Conservation (phyloP, 2,797 vertebrate species). For the Neopelma chrysocephalum region DNA sequence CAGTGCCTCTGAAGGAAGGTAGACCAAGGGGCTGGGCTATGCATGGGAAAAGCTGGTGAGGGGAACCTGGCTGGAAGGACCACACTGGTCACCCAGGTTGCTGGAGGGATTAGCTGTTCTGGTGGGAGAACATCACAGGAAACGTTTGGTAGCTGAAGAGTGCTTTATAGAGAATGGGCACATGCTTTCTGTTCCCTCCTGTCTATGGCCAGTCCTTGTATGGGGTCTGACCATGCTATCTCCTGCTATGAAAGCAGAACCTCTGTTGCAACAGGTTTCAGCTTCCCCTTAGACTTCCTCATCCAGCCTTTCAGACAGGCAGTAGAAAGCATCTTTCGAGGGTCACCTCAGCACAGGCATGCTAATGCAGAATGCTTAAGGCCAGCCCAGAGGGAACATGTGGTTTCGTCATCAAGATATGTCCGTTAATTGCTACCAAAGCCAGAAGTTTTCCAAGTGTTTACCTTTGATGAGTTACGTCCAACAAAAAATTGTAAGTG, state of each 20-base stretch:
- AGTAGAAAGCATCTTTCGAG: not conserved
- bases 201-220: not conserved
- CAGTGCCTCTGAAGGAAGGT: not conserved
- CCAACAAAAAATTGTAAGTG: not conserved
- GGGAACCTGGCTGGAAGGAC: not conserved
- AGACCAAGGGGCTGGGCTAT: accelerated
- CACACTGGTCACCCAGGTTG: not conserved
- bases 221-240: not conserved
- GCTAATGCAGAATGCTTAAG: not conserved
- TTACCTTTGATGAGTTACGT: slow-evolving; percentile 19
- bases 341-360: not conserved
- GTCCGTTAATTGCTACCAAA: not conserved
- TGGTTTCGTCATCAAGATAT: not conserved
- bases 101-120: not conserved
- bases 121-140: not conserved
- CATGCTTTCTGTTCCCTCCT: not conserved
- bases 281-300: not conserved
- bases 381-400: not conserved
- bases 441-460: slow-evolving; percentile 15
- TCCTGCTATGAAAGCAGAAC: not conserved
- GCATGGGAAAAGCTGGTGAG: not conserved
- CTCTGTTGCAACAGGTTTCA: not conserved
- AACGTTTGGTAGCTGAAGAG: not conserved
- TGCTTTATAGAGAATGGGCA: not conserved
- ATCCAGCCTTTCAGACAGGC: not conserved